Conservation (phyloP, 2,888 invertebrate genomes). For the Erebia aethiops region DNA sequence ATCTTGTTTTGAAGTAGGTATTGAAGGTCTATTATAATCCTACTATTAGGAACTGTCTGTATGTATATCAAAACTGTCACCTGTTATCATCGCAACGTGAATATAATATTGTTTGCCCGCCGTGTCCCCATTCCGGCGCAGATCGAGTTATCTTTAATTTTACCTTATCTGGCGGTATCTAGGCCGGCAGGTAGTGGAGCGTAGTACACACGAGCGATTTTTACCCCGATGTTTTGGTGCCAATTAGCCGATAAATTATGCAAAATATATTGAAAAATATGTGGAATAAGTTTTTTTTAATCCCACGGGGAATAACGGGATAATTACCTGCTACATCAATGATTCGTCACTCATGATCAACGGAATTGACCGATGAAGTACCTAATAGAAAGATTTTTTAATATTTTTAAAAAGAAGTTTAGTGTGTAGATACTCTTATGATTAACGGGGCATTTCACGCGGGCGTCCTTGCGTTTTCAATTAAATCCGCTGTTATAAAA, state of each 20-base stretch:
- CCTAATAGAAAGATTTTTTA: too few relatives aligned
- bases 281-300: too few relatives aligned
- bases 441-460: conserved; percentile 25
- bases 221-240: neutral
- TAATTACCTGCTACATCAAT: too few relatives aligned
- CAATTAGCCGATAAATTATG: too few relatives aligned
- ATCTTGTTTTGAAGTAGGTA: too few relatives aligned
- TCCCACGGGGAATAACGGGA: too few relatives aligned
- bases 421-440: conserved; percentile 7
- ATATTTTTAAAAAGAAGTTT: neutral
- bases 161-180: conserved; percentile 58
- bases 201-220: conserved; percentile 13
- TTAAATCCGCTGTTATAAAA: conserved; percentile 12
- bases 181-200: conserved; percentile 52
- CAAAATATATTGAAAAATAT: too few relatives aligned
- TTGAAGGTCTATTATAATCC: neutral
- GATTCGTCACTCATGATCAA: too few relatives aligned
- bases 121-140: conserved; percentile 49
- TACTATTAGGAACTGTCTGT: neutral
- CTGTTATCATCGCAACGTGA: conserved; percentile 21
- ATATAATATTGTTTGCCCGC: conserved; percentile 34
- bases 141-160: conserved; percentile 52
- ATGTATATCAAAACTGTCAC: conserved; percentile 7
- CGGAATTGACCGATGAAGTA: too few relatives aligned
- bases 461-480: conserved; percentile 23